A percentile compares a stretch with the other conserved stretches of the same genome.
phyloP scores from a whole-genome alignment of 2,797 vertebrate species.

The Falco cherrug region DNA sequence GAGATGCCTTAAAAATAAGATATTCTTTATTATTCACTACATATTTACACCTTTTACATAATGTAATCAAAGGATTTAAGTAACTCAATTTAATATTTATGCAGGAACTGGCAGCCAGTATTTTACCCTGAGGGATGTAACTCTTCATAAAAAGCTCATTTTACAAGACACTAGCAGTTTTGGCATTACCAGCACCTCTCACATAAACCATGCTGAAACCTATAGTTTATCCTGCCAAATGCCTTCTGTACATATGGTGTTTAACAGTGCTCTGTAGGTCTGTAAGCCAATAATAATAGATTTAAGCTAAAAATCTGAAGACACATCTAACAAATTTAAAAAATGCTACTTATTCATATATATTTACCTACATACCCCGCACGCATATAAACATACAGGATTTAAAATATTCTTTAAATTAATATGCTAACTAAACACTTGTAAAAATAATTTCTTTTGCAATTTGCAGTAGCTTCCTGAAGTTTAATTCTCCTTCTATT shows the following conservation, averaged over 20 bases:
- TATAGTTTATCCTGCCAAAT: slow-evolving; percentile 42
- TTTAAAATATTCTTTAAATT: background rate
- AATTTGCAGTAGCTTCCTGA: background rate
- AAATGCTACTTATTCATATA: background rate
- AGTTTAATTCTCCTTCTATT: background rate
- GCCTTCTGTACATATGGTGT: slow-evolving; percentile 22
- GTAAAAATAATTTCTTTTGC: background rate
- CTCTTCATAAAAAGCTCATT: slow-evolving; percentile 40
- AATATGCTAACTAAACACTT: background rate
- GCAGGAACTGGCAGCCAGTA: slow-evolving; percentile 17
- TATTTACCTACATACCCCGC: background rate
- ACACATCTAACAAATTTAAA: background rate
- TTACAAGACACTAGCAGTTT: slow-evolving; percentile 44
- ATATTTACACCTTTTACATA: slow-evolving; percentile 27
- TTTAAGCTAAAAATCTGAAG: slow-evolving; percentile 14
- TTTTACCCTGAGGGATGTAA: background rate
- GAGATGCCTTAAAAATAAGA: background rate
- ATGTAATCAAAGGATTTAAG: slow-evolving; percentile 36
- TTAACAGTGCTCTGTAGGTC: slow-evolving; percentile 16
- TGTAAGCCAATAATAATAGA: slow-evolving; percentile 41
- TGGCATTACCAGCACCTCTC: slow-evolving; percentile 49
- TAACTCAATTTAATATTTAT: slow-evolving; percentile 44
- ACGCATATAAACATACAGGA: background rate
- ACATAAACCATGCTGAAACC: slow-evolving; percentile 41
- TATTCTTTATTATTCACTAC: background rate